phyloP scores from a whole-genome alignment of 2,888 invertebrate species.

The Ormyrus rosae region DNA sequence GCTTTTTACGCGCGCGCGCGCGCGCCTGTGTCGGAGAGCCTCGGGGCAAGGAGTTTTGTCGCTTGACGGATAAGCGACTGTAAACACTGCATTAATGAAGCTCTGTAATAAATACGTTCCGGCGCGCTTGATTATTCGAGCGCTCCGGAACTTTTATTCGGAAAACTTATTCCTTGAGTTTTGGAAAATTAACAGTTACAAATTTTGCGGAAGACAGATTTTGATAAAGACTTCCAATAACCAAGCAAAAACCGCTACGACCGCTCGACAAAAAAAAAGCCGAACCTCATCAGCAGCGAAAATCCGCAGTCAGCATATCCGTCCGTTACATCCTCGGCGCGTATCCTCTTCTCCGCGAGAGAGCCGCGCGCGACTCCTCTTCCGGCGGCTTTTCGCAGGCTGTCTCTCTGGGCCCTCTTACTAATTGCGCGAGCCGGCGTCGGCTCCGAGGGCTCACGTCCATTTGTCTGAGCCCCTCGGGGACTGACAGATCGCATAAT shows the following conservation, averaged over 20 bases:
- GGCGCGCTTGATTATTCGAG: no score
- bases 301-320: slow-evolving; percentile 1
- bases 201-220: no score
- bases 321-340: neutral
- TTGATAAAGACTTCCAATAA: no score
- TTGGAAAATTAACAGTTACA: no score
- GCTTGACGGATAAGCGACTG: neutral
- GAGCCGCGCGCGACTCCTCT: slow-evolving; percentile 15
- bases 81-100: no score
- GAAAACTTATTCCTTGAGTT: no score
- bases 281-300: neutral
- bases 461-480: slow-evolving; percentile 71
- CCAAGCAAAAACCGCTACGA: no score
- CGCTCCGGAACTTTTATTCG: no score
- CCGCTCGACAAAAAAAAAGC: slow-evolving; percentile 4
- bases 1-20: slow-evolving; percentile 10
- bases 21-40: neutral
- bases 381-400: slow-evolving; percentile 17
- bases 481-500: slow-evolving; percentile 62
- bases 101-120: no score
- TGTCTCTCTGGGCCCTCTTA: slow-evolving; percentile 11
- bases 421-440: slow-evolving; percentile 40
- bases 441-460: slow-evolving; percentile 56
- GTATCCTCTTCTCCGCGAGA: slow-evolving; percentile 16
- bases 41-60: slow-evolving; percentile 6